phyloP scores from a whole-genome alignment of 2,888 invertebrate species.

The Tetropium fuscum region DNA sequence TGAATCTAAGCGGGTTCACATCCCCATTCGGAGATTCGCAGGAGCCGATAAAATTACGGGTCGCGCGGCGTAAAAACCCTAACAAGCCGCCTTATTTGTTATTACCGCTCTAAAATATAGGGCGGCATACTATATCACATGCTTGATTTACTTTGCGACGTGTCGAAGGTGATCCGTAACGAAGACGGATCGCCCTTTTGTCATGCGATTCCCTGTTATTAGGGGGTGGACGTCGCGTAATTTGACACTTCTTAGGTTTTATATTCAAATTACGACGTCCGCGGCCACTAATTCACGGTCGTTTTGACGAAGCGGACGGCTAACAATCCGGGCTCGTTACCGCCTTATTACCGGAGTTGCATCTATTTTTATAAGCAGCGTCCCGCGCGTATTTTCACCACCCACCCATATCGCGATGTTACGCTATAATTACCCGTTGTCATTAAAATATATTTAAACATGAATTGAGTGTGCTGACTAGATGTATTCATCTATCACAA shows the following conservation, averaged over 20 bases:
- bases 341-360: no score
- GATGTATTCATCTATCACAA: no score
- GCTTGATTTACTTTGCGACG: slow-evolving; percentile 18
- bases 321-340: slow-evolving; percentile 9
- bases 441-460: no score
- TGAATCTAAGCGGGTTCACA: no score
- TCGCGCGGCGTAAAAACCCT: no score
- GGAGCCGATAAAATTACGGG: no score
- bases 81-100: slow-evolving; percentile 10
- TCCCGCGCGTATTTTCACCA: no score
- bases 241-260: slow-evolving; percentile 8
- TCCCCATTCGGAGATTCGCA: no score
- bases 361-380: no score
- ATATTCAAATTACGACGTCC: slow-evolving; percentile 11
- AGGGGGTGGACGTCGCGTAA: neutral
- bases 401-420: no score
- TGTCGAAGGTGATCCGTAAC: neutral
- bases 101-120: slow-evolving; percentile 20
- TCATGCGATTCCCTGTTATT: neutral
- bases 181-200: slow-evolving; percentile 9
- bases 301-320: slow-evolving; percentile 18
- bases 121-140: slow-evolving; percentile 15
- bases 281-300: slow-evolving; percentile 10
- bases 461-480: no score
- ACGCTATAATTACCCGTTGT: no score